Percentiles rank a stretch among this genome's conserved stretches.
These are phyloP conservation scores for Leptobrachium ailaonicum DNA, from an alignment of 2,113 vertebrate genomes.

Conservation along the genomic window DNA sequence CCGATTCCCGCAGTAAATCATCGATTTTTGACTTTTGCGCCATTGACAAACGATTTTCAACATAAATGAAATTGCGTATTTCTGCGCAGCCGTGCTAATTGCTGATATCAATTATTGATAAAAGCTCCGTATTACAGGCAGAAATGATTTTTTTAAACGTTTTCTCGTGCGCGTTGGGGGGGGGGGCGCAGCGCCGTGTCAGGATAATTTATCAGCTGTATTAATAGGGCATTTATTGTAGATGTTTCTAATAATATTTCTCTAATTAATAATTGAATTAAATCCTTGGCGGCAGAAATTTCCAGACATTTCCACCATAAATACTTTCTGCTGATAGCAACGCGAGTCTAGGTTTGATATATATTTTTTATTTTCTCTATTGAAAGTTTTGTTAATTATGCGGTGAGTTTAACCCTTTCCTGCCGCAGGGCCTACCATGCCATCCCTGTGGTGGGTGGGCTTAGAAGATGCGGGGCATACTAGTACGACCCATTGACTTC, in stretches of 20 bases:
- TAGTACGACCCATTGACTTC: too few relatives aligned
- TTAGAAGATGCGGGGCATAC: too few relatives aligned
- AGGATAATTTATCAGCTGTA: constrained; percentile 25
- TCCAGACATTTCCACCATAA: not conserved
- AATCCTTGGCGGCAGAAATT: not conserved
- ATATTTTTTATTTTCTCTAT: not conserved
- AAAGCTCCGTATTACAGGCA: constrained; percentile 36
- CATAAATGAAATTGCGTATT: constrained; percentile 22
- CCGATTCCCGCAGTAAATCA: too few relatives aligned
- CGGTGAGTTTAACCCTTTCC: not conserved
- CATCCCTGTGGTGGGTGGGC: too few relatives aligned
- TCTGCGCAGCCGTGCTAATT: constrained; percentile 41
- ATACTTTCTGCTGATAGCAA: not conserved
- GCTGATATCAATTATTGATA: constrained; percentile 45
- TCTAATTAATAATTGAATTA: not conserved
- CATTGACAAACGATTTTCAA: not conserved
- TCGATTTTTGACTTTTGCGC: not conserved
- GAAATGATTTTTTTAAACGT: constrained; percentile 35
- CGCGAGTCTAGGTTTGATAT: not conserved
- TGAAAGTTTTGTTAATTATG: not conserved
- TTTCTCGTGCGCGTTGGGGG: not conserved
- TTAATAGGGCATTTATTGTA: constrained; percentile 25
- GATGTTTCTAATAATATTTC: not conserved
- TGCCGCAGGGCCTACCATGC: too few relatives aligned
- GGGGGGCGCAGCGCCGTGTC: constrained; percentile 1